Evolutionary conservation across 2,888 invertebrate species (phyloP).

Genomic region (Cylindroiulus punctatus): DNA sequence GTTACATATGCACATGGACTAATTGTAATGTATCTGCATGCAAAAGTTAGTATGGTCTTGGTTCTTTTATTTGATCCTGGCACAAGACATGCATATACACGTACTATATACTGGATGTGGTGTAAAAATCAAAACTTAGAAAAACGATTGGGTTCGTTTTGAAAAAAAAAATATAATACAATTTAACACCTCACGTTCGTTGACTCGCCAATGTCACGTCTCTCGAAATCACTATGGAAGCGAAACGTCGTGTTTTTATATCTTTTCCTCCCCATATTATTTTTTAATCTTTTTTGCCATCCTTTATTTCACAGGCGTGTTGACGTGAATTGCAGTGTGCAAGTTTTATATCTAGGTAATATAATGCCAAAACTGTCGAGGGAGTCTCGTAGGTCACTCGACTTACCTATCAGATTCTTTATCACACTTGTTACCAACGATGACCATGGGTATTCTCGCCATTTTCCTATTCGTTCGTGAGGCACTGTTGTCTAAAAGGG

Average conservation of each 20-base stretch:
- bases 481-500: constrained; percentile 26
- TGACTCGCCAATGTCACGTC: background rate
- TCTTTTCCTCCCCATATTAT: background rate
- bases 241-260: background rate
- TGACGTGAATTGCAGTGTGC: constrained; percentile 13
- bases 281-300: constrained; percentile 14
- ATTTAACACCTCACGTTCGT: constrained; percentile 16
- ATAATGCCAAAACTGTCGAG: background rate
- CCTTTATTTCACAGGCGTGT: background rate
- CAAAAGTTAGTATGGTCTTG: too few relatives aligned
- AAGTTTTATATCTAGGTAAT: background rate
- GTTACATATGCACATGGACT: too few relatives aligned
- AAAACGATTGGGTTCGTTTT: background rate
- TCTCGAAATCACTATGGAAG: constrained; percentile 19
- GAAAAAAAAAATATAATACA: constrained; percentile 13
- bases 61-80: too few relatives aligned
- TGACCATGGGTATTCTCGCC: constrained; percentile 80
- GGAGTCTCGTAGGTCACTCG: background rate
- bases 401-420: constrained; percentile 77
- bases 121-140: too few relatives aligned
- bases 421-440: constrained; percentile 89
- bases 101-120: too few relatives aligned
- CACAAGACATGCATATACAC: too few relatives aligned
- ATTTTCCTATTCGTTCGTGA: constrained; percentile 68
- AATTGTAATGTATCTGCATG: too few relatives aligned